Conservation (phyloP, 1,140 invertebrate genomes). For the Procambarus clarkii region DNA sequence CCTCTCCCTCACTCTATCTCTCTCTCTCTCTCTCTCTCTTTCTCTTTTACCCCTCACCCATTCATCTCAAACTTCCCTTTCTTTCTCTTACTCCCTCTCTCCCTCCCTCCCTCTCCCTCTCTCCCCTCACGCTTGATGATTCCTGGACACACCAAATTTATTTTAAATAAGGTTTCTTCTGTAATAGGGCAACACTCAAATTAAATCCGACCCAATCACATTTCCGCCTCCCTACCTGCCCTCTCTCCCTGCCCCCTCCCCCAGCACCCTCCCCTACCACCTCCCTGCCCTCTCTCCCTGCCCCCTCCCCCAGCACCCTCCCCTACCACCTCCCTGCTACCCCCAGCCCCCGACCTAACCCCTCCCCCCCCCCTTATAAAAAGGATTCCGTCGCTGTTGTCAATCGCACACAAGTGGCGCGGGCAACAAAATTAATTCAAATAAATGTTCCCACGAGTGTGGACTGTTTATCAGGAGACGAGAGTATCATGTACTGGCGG, state of each 20-base stretch:
- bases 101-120: neutral
- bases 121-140: no score
- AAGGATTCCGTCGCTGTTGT: conserved; percentile 49
- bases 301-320: no score
- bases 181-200: conserved; percentile 49
- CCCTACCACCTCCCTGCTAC: no score
- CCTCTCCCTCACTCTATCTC: no score
- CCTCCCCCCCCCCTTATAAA: conserved; percentile 22
- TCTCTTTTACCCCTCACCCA: no score
- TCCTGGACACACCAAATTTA: neutral
- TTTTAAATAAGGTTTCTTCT: conserved; percentile 47
- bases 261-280: no score
- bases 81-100: no score
- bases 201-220: conserved; percentile 34
- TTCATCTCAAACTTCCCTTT: no score
- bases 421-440: conserved; percentile 56
- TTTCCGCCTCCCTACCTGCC: neutral
- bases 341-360: no score
- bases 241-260: no score
- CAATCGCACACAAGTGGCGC: conserved; percentile 56
- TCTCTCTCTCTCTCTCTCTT: no score
- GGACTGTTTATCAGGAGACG: conserved; percentile 33
- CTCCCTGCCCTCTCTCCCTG: no score
- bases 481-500: neutral
- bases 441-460: conserved; percentile 43